phyloP scores from a whole-genome alignment of 1,140 invertebrate species.

The Gryllus bimaculatus region DNA sequence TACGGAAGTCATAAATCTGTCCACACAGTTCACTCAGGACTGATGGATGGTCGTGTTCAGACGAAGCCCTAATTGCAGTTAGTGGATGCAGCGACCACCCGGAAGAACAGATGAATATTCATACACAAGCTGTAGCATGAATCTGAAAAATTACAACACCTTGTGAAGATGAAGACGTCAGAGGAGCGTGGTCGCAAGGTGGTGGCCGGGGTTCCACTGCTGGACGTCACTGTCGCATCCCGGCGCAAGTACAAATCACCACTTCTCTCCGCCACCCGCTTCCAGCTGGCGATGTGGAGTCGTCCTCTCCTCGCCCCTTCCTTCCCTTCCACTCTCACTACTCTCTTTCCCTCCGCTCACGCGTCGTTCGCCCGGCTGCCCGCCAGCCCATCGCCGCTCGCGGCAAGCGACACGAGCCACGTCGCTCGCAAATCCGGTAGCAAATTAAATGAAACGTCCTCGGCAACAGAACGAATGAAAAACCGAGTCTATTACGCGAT shows the following conservation, averaged over 20 bases:
- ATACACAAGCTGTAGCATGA: no score
- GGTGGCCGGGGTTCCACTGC: no score
- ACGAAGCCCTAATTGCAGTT: no score
- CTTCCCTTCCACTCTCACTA: background rate
- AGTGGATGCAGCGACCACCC: no score
- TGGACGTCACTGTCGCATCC: background rate
- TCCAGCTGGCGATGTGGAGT: no score
- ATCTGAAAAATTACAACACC: no score
- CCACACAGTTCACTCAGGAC: no score
- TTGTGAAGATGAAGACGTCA: background rate
- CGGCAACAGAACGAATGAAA: background rate
- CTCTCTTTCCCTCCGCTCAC: background rate
- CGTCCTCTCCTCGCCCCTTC: background rate
- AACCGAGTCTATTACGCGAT: slow-evolving; percentile 1
- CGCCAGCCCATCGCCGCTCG: background rate
- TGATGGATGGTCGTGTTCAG: no score
- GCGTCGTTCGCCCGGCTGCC: no score
- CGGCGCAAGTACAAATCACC: background rate
- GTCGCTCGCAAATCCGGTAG: background rate
- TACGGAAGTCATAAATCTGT: no score
- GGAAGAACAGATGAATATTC: no score
- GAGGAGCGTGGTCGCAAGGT: background rate
- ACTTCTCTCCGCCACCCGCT: no score
- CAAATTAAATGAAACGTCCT: background rate
- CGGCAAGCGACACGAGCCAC: background rate